Evolutionary conservation across 2,113 vertebrate species (phyloP).

Genomic region (Boleophthalmus pectinirostris): DNA sequence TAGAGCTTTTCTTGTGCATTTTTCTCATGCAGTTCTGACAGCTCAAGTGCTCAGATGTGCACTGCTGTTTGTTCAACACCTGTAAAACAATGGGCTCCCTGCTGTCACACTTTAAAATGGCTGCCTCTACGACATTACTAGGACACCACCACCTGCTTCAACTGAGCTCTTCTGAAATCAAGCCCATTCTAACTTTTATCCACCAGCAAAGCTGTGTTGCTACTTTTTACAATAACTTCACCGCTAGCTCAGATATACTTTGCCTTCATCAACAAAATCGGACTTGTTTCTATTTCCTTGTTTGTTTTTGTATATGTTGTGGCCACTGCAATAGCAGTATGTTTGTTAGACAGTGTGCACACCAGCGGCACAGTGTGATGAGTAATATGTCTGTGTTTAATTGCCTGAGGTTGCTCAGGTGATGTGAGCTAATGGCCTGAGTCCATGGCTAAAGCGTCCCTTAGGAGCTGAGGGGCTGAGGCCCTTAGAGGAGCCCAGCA

Average conservation of each 20-base stretch:
- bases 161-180: conserved; percentile 16
- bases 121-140: conserved; percentile 52
- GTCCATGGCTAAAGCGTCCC: conserved; percentile 42
- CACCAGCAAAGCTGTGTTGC: conserved; percentile 11
- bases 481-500: neutral
- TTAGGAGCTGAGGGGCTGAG: conserved; percentile 32
- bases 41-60: conserved; percentile 10
- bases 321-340: neutral
- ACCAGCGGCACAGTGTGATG: neutral
- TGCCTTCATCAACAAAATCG: neutral
- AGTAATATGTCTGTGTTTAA: conserved; percentile 1
- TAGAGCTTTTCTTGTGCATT: neutral
- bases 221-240: neutral
- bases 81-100: conserved; percentile 42
- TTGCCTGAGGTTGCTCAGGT: neutral
- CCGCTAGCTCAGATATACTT: neutral
- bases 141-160: conserved; percentile 11
- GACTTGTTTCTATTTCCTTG: neutral
- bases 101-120: conserved; percentile 41
- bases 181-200: conserved; percentile 20
- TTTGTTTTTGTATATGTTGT: neutral
- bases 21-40: conserved; percentile 28
- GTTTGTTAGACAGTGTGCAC: neutral
- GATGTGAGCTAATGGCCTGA: conserved; percentile 8
- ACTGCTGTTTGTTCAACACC: conserved; percentile 35